These are phyloP conservation scores for Solea solea DNA, from an alignment of 2,113 vertebrate species.

Conservation along the genomic window DNA sequence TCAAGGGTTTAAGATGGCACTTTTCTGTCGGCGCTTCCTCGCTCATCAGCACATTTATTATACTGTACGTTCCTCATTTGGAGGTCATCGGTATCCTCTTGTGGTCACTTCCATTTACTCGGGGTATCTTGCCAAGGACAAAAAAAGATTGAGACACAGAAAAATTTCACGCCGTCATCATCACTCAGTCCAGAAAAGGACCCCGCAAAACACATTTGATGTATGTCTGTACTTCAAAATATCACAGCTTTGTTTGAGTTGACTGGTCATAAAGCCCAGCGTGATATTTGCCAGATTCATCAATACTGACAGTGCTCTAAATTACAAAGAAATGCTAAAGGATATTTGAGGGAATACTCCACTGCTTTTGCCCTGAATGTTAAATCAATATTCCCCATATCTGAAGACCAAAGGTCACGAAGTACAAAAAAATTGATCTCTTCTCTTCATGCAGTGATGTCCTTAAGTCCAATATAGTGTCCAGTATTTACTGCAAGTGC, in stretches of 20 bases:
- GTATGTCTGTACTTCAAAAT: background rate
- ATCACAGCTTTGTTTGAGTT: background rate
- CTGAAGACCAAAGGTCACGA: background rate
- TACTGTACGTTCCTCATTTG: slow-evolving; percentile 65
- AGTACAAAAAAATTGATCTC: background rate
- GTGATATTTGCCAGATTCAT: slow-evolving; percentile 9
- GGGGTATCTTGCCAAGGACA: slow-evolving; percentile 58
- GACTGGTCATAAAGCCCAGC: background rate
- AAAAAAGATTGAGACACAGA: slow-evolving; percentile 27
- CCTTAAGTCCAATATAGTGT: background rate
- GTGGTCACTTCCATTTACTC: slow-evolving; percentile 65
- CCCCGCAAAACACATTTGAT: slow-evolving; percentile 8
- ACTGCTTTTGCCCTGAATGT: background rate
- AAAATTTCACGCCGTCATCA: slow-evolving; percentile 11
- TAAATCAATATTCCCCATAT: slow-evolving; percentile 4
- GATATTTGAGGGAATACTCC: background rate
- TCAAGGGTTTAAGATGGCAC: slow-evolving; percentile 34
- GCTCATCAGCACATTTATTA: slow-evolving; percentile 66
- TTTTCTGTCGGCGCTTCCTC: slow-evolving; percentile 67
- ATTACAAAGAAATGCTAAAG: background rate
- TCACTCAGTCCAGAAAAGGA: slow-evolving; percentile 28
- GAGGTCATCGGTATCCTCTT: slow-evolving; percentile 76
- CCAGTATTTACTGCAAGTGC: background rate
- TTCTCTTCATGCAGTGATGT: background rate
- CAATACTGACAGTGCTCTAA: slow-evolving; percentile 1